phyloP scores from a whole-genome alignment of 2,888 invertebrate genomes.

The Bugula neritina region DNA sequence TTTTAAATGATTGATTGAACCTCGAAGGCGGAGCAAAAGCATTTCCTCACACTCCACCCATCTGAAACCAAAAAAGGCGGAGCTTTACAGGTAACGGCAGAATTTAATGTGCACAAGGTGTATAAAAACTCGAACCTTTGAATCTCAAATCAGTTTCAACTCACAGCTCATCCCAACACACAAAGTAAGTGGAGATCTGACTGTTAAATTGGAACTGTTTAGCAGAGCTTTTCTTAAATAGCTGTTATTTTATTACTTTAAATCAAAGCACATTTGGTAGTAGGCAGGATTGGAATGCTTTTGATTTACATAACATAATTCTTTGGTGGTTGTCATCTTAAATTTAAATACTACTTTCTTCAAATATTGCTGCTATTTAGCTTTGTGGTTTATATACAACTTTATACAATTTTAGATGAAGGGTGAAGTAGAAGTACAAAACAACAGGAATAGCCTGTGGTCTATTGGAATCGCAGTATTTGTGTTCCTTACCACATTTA shows the following conservation, averaged over 20 bases:
- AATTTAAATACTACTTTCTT: no score
- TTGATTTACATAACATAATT: no score
- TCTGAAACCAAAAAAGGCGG: neutral
- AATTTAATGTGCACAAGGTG: neutral
- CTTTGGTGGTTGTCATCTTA: no score
- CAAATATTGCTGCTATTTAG: no score
- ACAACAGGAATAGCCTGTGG: constrained; percentile 13
- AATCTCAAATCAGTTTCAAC: neutral
- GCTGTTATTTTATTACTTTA: no score
- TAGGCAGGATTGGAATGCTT: no score
- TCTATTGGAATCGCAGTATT: constrained; percentile 8
- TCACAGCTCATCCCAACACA: neutral
- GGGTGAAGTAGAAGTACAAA: constrained; percentile 2
- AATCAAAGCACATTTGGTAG: no score
- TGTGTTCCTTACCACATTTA: constrained; percentile 17
- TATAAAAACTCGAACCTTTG: neutral
- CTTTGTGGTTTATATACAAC: no score
- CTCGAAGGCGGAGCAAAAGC: neutral
- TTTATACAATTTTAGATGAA: no score
- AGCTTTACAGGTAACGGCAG: neutral
- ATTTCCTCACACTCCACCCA: neutral
- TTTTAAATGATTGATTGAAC: neutral
- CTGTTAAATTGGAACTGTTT: no score
- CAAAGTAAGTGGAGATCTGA: neutral
- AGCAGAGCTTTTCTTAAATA: no score